Percentiles rank a stretch among this genome's conserved stretches.
Conservation (phyloP, 2,888 invertebrate genomes). For the Drosophila affinis region DNA sequence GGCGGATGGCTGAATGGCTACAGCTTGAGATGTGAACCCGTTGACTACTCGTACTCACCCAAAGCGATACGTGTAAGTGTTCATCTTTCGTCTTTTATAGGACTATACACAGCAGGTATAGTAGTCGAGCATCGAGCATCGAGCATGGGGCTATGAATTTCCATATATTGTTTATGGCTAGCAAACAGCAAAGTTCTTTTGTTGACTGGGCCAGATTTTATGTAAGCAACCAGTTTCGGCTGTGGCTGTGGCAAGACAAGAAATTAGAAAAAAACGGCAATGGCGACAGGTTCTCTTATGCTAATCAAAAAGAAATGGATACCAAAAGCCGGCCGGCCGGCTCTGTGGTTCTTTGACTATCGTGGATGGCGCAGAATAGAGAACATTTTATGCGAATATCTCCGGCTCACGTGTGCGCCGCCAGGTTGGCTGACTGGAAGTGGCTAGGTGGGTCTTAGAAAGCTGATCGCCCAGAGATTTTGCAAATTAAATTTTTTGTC, state of each 20-base stretch:
- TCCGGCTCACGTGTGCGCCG: slow-evolving; percentile 68
- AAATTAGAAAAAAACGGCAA: slow-evolving; percentile 38
- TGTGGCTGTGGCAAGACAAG: slow-evolving; percentile 21
- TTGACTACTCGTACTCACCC: slow-evolving; percentile 89
- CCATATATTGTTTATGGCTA: slow-evolving; percentile 30
- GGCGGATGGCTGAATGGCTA: slow-evolving; percentile 90
- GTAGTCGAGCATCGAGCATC: neutral
- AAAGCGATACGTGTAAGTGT: slow-evolving; percentile 88
- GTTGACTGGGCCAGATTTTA: slow-evolving; percentile 63
- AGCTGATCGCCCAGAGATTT: slow-evolving; percentile 38
- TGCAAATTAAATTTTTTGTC: slow-evolving; percentile 32
- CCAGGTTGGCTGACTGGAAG: slow-evolving; percentile 28
- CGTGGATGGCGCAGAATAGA: slow-evolving; percentile 15
- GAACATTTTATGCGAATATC: slow-evolving; percentile 7
- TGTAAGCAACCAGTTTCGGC: slow-evolving; percentile 66
- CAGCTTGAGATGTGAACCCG: slow-evolving; percentile 90
- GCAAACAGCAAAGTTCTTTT: slow-evolving; percentile 52
- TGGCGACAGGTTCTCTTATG: slow-evolving; percentile 68
- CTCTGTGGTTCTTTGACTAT: slow-evolving; percentile 16
- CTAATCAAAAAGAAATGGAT: slow-evolving; percentile 64
- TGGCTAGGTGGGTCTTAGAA: slow-evolving; percentile 51
- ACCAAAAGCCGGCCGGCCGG: slow-evolving; percentile 38
- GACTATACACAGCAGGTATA: neutral
- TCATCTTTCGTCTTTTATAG: slow-evolving; percentile 11
- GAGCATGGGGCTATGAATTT: slow-evolving; percentile 19